A percentile compares a stretch with the other conserved stretches of the same genome.
These are phyloP conservation scores for Oxytorus armatus DNA, from an alignment of 2,888 invertebrate species.

Conservation along the genomic window DNA sequence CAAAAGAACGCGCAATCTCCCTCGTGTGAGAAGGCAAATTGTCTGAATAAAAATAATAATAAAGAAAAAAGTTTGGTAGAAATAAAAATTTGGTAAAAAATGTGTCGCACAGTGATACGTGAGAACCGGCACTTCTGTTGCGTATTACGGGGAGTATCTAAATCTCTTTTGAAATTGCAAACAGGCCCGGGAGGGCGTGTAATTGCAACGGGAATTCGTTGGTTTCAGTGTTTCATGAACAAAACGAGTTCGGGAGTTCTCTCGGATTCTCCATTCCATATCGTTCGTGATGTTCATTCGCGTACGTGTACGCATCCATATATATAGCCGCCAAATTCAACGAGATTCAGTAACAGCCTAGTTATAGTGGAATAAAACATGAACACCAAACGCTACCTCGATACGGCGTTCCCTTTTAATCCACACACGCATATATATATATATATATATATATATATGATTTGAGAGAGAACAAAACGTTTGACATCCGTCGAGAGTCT, in stretches of 20 bases:
- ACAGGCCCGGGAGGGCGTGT: constrained; percentile 59
- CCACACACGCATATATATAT: constrained; percentile 13
- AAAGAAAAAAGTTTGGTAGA: constrained; percentile 2
- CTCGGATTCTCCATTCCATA: constrained; percentile 33
- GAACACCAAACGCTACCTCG: constrained; percentile 13
- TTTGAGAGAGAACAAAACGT: constrained; percentile 31
- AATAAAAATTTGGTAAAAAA: constrained; percentile 39
- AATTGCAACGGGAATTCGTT: constrained; percentile 65
- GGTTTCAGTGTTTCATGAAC: constrained; percentile 45
- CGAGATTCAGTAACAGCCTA: constrained; percentile 55
- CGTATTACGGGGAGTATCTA: constrained; percentile 41
- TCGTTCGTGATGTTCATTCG: constrained; percentile 19
- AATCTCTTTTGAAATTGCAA: constrained; percentile 62
- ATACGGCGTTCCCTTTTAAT: constrained; percentile 37
- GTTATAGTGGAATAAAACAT: constrained; percentile 50
- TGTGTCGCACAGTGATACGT: constrained; percentile 49
- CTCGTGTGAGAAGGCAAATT: constrained; percentile 5
- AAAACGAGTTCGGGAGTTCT: constrained; percentile 50
- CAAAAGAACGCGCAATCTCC: not conserved
- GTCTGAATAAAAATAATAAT: not conserved
- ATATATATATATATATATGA: constrained; percentile 11
- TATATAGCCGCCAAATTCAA: constrained; percentile 44
- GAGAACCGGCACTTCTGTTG: constrained; percentile 51
- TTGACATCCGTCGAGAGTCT: constrained; percentile 52
- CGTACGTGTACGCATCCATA: constrained; percentile 11